phyloP scores from a whole-genome alignment of 2,113 vertebrate genomes.

The Eubucco bourcierii region DNA sequence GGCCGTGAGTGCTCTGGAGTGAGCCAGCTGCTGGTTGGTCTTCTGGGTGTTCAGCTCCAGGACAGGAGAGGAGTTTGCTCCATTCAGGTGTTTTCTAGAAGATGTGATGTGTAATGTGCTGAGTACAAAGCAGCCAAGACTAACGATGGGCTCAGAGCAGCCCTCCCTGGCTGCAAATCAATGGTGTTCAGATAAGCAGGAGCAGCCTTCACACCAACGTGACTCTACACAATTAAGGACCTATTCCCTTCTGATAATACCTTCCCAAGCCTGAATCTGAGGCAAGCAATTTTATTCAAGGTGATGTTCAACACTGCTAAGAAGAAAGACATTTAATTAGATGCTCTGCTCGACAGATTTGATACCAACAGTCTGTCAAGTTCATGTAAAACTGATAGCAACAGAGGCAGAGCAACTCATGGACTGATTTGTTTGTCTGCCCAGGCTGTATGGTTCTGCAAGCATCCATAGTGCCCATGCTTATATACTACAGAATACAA shows the following conservation, averaged over 20 bases:
- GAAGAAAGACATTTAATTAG: conserved; percentile 28
- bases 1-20: rapidly evolving
- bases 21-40: not conserved
- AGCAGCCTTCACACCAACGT: not conserved
- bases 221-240: not conserved
- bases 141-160: rapidly evolving
- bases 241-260: not conserved
- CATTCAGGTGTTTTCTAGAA: not conserved
- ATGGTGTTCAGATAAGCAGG: not conserved
- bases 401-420: not conserved
- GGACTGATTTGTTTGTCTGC: not conserved
- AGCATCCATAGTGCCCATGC: not conserved
- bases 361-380: not conserved
- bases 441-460: not conserved
- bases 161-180: not conserved
- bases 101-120: rapidly evolving
- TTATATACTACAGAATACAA: conserved; percentile 12
- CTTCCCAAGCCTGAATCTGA: not conserved
- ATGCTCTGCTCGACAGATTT: not conserved
- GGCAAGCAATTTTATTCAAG: not conserved
- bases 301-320: not conserved
- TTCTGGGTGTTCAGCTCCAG: not conserved
- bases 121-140: rapidly evolving
- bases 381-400: not conserved
- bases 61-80: not conserved